These are phyloP conservation scores for Drosophila yakuba DNA, from an alignment of 1,140 invertebrate species.

Conservation along the genomic window DNA sequence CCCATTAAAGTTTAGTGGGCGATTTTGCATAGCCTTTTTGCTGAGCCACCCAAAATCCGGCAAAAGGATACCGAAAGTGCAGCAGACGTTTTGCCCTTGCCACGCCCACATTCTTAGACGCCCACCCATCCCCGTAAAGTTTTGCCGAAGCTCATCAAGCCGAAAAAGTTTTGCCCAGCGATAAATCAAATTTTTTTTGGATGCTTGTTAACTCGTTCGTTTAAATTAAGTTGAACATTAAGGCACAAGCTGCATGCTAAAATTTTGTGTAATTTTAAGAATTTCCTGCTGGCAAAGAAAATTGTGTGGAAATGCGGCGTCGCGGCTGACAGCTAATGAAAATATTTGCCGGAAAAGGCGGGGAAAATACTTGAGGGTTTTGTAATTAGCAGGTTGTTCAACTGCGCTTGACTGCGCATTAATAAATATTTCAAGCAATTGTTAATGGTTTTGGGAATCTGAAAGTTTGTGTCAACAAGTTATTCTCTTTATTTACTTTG, in stretches of 20 bases:
- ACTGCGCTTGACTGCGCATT: neutral
- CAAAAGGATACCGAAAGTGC: constrained; percentile 33
- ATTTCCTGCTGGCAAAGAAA: constrained; percentile 5
- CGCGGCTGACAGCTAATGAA: constrained; percentile 63
- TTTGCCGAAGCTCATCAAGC: constrained; percentile 58
- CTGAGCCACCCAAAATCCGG: constrained; percentile 13
- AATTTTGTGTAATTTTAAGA: constrained; percentile 65
- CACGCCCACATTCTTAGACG: constrained; percentile 5
- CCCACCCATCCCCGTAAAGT: constrained; percentile 18
- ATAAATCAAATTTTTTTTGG: constrained; percentile 71
- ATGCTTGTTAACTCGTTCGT: constrained; percentile 75
- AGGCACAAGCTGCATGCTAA: constrained; percentile 16
- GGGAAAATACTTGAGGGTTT: constrained; percentile 4
- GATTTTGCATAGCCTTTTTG: constrained; percentile 56
- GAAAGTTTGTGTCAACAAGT: too few species aligned
- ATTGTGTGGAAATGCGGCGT: constrained; percentile 24
- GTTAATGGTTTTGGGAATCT: neutral
- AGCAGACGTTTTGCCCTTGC: constrained; percentile 50
- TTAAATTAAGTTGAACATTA: constrained; percentile 78
- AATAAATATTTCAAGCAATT: constrained; percentile 12
- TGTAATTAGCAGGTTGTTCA: constrained; percentile 40
- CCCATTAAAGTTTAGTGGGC: constrained; percentile 77
- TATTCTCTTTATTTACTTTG: neutral
- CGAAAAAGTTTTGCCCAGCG: constrained; percentile 58
- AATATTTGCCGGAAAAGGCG: constrained; percentile 46